phyloP scores from a whole-genome alignment of 2,113 vertebrate genomes.

The Nothoprocta perdicaria region DNA sequence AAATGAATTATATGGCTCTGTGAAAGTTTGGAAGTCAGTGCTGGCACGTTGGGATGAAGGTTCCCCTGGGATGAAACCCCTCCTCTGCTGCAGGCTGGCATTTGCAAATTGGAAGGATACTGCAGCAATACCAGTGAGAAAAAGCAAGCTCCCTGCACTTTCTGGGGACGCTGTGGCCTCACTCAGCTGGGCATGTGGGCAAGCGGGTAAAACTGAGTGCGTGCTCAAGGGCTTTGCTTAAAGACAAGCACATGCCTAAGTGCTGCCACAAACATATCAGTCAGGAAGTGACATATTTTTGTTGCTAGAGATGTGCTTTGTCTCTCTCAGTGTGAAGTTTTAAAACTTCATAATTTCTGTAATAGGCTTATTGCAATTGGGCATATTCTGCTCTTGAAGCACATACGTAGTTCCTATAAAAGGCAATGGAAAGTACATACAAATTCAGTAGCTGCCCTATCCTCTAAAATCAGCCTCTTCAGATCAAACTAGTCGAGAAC shows the following conservation, averaged over 20 bases:
- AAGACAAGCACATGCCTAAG: neutral
- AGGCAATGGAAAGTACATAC: neutral
- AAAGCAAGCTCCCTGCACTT: neutral
- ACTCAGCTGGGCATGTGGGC: neutral
- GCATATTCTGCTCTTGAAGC: neutral
- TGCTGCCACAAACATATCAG: neutral
- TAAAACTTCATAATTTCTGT: neutral
- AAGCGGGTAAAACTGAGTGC: neutral
- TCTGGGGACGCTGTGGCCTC: neutral
- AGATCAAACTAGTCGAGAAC: neutral
- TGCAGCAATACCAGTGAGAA: neutral
- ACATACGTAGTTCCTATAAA: neutral
- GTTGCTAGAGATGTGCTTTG: neutral
- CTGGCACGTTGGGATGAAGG: neutral
- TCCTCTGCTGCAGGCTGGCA: neutral
- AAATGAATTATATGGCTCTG: neutral
- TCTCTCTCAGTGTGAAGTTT: neutral
- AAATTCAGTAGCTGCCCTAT: neutral
- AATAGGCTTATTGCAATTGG: neutral
- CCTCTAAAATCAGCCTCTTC: neutral
- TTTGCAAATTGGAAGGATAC: neutral
- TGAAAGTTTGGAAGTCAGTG: neutral
- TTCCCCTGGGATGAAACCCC: neutral
- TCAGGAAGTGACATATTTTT: neutral
- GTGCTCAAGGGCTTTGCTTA: neutral